phyloP scores from a whole-genome alignment of 2,113 vertebrate genomes.

The Catharus fuscescens region DNA sequence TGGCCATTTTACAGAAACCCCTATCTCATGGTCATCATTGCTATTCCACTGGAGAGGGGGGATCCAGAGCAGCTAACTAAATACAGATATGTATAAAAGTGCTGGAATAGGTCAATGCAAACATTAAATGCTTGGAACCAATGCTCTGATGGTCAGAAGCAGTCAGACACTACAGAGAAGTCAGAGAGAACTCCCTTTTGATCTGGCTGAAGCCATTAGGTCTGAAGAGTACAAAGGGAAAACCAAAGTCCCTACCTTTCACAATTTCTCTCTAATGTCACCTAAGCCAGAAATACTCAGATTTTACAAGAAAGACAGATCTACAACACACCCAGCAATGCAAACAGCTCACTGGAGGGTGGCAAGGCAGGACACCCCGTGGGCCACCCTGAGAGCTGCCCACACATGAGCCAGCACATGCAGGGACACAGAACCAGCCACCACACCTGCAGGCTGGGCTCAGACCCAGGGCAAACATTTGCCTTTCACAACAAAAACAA shows the following conservation, averaged over 20 bases:
- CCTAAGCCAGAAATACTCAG: neutral
- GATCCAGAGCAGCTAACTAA: neutral
- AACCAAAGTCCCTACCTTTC: neutral
- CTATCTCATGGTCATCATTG: accelerated
- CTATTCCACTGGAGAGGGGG: neutral
- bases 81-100: neutral
- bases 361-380: neutral
- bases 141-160: neutral
- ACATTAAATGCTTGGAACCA: neutral
- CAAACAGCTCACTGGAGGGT: neutral
- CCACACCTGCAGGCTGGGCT: neutral
- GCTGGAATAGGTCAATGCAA: neutral
- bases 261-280: neutral
- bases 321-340: neutral
- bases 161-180: neutral
- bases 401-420: accelerated
- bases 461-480: neutral
- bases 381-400: neutral
- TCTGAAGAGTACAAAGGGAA: neutral
- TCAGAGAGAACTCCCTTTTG: neutral
- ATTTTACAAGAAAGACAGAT: neutral
- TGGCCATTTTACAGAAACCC: neutral
- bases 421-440: neutral
- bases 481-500: slow-evolving; percentile 30
- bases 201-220: neutral